Evolutionary conservation across 2,113 vertebrate genomes (phyloP).

Genomic region (Sterrhoptilus dennistouni): DNA sequence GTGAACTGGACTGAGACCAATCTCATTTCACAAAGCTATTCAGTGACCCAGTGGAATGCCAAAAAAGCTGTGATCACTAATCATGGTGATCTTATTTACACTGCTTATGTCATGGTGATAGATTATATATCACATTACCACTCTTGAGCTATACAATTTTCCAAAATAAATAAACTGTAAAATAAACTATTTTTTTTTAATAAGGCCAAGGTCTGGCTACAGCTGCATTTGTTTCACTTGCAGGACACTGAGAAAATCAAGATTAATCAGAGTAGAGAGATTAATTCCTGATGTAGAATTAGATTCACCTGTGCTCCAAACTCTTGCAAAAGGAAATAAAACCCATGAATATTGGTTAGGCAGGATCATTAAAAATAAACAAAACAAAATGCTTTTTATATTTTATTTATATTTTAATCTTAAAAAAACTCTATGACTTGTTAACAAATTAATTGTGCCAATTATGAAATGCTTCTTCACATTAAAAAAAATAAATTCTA

Average conservation of each 20-base stretch:
- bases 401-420: too few species aligned
- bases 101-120: background rate
- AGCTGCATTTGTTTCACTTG: background rate
- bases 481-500: background rate
- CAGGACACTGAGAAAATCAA: background rate
- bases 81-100: background rate
- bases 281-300: background rate
- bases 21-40: background rate
- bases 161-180: background rate
- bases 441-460: background rate
- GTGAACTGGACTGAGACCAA: background rate
- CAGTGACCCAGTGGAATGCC: background rate
- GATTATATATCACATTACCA: background rate
- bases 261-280: background rate
- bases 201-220: background rate
- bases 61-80: background rate
- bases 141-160: background rate
- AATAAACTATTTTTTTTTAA: background rate
- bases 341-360: background rate
- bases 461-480: background rate
- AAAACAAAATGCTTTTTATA: rapidly evolving
- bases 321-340: background rate
- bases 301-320: background rate
- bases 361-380: background rate
- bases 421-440: background rate